Evolutionary conservation across 1,140 invertebrate species (phyloP).

Genomic region (Delia radicum): DNA sequence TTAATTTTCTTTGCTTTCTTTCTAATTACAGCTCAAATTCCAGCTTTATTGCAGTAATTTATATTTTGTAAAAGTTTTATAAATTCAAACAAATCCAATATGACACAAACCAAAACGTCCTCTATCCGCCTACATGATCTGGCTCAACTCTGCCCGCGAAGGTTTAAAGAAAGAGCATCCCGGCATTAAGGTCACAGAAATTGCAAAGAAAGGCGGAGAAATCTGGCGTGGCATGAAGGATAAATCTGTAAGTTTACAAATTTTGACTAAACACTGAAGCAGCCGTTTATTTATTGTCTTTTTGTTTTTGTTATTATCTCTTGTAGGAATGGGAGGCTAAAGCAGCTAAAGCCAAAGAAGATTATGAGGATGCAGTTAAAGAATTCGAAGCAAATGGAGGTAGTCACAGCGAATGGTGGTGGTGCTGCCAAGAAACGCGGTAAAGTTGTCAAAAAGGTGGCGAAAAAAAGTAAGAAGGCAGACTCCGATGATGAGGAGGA

Average conservation of each 20-base stretch:
- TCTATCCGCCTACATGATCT: slow-evolving; percentile 83
- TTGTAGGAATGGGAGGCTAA: slow-evolving; percentile 86
- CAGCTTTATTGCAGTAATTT: background rate
- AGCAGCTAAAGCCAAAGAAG: slow-evolving; percentile 78
- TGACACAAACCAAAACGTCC: slow-evolving; percentile 85
- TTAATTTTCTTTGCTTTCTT: slow-evolving; percentile 29
- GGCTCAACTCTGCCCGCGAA: slow-evolving; percentile 81
- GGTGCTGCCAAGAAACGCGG: slow-evolving; percentile 49
- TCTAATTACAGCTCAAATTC: slow-evolving; percentile 29
- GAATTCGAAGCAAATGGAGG: slow-evolving; percentile 80
- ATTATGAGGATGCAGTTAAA: slow-evolving; percentile 82
- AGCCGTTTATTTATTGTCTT: background rate
- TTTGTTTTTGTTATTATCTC: background rate
- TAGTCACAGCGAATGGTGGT: slow-evolving; percentile 57
- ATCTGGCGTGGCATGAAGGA: slow-evolving; percentile 80
- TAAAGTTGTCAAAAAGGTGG: slow-evolving; percentile 54
- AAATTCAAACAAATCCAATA: slow-evolving; percentile 57
- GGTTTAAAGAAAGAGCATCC: slow-evolving; percentile 79
- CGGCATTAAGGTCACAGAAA: slow-evolving; percentile 77
- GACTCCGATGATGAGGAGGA: slow-evolving; percentile 54
- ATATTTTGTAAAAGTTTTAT: slow-evolving; percentile 14
- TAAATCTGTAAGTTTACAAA: slow-evolving; percentile 66
- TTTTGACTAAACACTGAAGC: background rate
- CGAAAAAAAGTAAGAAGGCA: slow-evolving; percentile 58
- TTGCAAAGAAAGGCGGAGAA: slow-evolving; percentile 85